Evolutionary conservation across 2,113 vertebrate species (phyloP).

Genomic region (Bagarius yarrelli): DNA sequence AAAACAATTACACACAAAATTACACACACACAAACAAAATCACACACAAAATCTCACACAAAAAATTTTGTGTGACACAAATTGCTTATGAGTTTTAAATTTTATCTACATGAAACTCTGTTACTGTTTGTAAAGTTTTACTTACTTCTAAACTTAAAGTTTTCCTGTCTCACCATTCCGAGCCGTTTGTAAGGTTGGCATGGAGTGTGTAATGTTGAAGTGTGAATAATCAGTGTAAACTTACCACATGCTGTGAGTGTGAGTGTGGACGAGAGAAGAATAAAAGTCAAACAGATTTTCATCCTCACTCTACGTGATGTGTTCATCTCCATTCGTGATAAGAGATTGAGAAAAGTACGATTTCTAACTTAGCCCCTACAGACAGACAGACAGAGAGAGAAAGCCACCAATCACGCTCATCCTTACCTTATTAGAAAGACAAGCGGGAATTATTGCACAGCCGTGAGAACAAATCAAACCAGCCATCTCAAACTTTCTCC

Average conservation of each 20-base stretch:
- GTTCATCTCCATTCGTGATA: conserved; percentile 5
- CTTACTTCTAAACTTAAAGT: no score
- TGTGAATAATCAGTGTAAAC: neutral
- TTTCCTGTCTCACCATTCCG: no score
- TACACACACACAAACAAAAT: no score
- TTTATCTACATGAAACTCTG: no score
- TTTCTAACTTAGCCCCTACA: neutral
- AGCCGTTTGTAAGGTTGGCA: neutral
- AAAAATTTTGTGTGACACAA: no score
- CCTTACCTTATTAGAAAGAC: conserved; percentile 43
- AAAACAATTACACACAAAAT: neutral
- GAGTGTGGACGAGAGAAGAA: conserved; percentile 16
- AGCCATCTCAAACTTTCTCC: conserved; percentile 18
- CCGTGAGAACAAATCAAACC: conserved; percentile 31
- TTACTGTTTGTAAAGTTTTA: no score
- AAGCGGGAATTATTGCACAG: conserved; percentile 36
- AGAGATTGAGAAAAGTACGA: conserved; percentile 29
- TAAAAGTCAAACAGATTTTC: conserved; percentile 4
- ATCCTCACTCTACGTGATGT: conserved; percentile 7
- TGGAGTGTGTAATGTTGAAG: neutral
- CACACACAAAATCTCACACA: no score
- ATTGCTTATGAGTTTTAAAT: no score
- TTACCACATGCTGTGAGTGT: conserved; percentile 27
- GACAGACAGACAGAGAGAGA: conserved; percentile 12
- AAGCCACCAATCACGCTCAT: conserved; percentile 19